Conservation (phyloP, 2,797 vertebrate species). For the Crax fasciolata region DNA sequence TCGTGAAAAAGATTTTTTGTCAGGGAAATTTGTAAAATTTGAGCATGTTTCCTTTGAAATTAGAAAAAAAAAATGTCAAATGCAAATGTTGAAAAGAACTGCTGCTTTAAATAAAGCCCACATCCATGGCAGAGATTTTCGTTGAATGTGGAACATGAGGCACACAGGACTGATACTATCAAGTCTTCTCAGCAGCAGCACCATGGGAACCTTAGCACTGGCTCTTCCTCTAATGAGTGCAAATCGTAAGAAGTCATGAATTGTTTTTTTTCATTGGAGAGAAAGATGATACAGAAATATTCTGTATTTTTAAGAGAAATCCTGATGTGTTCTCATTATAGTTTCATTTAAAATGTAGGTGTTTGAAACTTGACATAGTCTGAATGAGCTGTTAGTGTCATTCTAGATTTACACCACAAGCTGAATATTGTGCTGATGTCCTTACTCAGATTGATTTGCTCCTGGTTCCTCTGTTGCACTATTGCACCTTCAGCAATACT, state of each 20-base stretch:
- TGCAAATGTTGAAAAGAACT: neutral
- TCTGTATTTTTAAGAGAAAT: neutral
- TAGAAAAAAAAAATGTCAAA: neutral
- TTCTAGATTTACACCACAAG: neutral
- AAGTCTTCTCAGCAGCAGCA: neutral
- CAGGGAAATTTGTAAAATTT: neutral
- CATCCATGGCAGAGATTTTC: neutral
- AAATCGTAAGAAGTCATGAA: neutral
- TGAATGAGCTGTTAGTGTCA: neutral
- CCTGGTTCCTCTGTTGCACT: neutral
- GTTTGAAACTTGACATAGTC: neutral
- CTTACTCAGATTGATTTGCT: neutral
- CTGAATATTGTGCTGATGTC: neutral
- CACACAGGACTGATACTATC: neutral
- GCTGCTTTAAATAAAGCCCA: neutral
- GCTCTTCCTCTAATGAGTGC: neutral
- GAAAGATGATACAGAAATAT: neutral
- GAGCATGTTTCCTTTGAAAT: neutral
- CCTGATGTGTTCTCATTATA: neutral
- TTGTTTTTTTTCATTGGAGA: neutral
- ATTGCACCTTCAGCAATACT: neutral
- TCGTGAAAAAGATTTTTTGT: neutral
- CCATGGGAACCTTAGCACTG: rapidly evolving
- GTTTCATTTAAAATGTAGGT: neutral
- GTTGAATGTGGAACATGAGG: neutral